Base-by-base conservation (phyloP, 1,140 invertebrate genomes). In the Pogonomyrmex californicus region DNA sequence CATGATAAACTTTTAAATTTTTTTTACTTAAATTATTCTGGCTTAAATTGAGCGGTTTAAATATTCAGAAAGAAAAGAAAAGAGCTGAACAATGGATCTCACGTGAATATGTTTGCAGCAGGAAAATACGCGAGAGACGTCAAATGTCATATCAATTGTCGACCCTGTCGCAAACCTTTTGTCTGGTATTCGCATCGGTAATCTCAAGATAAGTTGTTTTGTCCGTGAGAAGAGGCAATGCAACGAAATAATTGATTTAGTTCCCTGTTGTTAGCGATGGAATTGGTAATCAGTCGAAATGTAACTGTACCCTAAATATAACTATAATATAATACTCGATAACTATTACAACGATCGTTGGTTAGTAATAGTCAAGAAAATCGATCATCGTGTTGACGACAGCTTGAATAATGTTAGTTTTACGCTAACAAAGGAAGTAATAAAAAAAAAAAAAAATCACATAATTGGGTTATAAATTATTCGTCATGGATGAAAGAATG, bases 131-230 rank as follows among this genome's bases (percentile, higher is more conserved):
- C 44, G 76, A 65, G 76, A 17, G 56, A 17, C 4, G 65, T 68
- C 65, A 82, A 71, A 65, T 54, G 62, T 41, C 78, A 14, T 12
- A n/a, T 78, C 44, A 30, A 71, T 70, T 58, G 78, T 47, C 38
- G 38, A 56, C 38, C 30, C 17, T 36, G 10, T 23, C 23, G 10
- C 47, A n/a, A 73, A 60, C 58, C 49, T n/a, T 44, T 58, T 54
- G 36, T 68, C 4, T 56, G 7, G 38, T 44, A 36, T 44, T 17
- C 12, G 4, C 38, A 30, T 41, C 33, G 51, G 36, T 68, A 58
- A 73, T 47, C 23, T 56, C 51, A 58, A 73, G 73, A 3, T 56
- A 23, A 38, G 54, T 41, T 0, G 6, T 0, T 17, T 14, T 44
- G 10, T 23, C 5, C 17, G 17, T 5, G 3, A 0, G 36, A 73